Percentiles rank a stretch among this genome's conserved stretches.
Evolutionary conservation across 2,797 vertebrate species (phyloP).

Genomic region (Chelon labrosus): DNA sequence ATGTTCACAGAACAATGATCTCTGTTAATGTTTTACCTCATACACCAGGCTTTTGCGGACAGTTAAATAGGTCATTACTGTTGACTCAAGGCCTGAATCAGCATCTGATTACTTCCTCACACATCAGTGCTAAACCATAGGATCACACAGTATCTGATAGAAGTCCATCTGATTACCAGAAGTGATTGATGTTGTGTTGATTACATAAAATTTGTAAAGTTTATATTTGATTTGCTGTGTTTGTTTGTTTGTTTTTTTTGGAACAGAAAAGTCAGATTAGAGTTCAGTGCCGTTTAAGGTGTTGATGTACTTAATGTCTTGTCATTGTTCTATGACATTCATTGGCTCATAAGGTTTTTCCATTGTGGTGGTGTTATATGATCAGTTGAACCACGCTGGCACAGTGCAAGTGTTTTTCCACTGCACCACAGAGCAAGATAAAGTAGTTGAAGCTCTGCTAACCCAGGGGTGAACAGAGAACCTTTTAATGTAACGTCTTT

Average conservation of each 20-base stretch:
- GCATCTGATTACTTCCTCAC: constrained; percentile 31
- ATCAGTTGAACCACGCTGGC: constrained; percentile 7
- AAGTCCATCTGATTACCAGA: neutral
- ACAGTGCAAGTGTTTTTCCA: constrained; percentile 13
- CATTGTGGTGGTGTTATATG: neutral
- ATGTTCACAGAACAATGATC: neutral
- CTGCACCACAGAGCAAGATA: neutral
- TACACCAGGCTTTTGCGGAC: neutral
- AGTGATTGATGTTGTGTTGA: too few species aligned
- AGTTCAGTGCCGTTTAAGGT: neutral
- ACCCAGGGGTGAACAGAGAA: neutral
- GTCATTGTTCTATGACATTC: neutral
- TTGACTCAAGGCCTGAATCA: constrained; percentile 43
- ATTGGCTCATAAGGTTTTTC: constrained; percentile 11
- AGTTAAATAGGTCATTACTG: constrained; percentile 22
- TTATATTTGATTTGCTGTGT: neutral
- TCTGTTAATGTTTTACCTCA: neutral
- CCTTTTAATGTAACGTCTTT: too few species aligned
- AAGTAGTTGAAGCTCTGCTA: constrained; percentile 5
- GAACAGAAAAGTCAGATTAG: neutral
- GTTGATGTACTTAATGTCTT: neutral
- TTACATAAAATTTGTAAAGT: neutral
- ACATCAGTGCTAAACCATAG: neutral
- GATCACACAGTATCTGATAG: neutral
- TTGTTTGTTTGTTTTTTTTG: neutral